Evolutionary conservation across 1,140 invertebrate species (phyloP), one percentile per base, ranked within the genome.

Genomic region (Centruroides vittatus): DNA sequence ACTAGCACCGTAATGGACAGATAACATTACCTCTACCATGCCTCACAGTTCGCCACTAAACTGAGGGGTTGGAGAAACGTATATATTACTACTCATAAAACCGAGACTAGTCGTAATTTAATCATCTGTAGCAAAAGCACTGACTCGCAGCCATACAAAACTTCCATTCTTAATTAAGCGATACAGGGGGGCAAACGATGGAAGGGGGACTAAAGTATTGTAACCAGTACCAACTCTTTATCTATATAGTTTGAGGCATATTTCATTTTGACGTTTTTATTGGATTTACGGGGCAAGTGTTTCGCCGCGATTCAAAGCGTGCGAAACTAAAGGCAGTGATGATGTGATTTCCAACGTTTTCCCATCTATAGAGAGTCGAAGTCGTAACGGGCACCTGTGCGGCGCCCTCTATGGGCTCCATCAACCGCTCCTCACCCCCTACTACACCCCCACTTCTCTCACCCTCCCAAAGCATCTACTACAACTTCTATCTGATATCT

Each of bases 211-310:
- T 23, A 41, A 41, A 41, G 41, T 41, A 41, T 41, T 41, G 41
- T 41, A 41, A 41, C 41, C 41, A 41, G 41, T 41, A 41, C 41
- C 41, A 41, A 41, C 41, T 41, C 41, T 63, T 63, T 63, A 63
- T 63, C 62, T 63, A 57, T 60, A 63, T 60, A 53, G 58, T 63
- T 57, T 55, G 62, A 63, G 55, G 58, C 62, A 63, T 63, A 63
- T 63, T 63, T 63, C 62, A 63, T 50, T 50, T 60, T 63, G 62
- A 63, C 62, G 62, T 63, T 63, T 63, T 63, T 63, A 63, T 63
- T 63, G 58, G 62, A 57, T 60, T 60, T 41, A n/a, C 58, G 49
- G n/a, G 23, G 48, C 53, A 60, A 63, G 23, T 48, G 57, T 36
- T 41, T 35, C 57, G 46, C 23, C 47, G 23, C 60, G 56, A 41